Percentiles rank a stretch among this genome's conserved stretches.
Evolutionary conservation across 2,888 invertebrate genomes (phyloP).

Genomic region (Atherix ibis): DNA sequence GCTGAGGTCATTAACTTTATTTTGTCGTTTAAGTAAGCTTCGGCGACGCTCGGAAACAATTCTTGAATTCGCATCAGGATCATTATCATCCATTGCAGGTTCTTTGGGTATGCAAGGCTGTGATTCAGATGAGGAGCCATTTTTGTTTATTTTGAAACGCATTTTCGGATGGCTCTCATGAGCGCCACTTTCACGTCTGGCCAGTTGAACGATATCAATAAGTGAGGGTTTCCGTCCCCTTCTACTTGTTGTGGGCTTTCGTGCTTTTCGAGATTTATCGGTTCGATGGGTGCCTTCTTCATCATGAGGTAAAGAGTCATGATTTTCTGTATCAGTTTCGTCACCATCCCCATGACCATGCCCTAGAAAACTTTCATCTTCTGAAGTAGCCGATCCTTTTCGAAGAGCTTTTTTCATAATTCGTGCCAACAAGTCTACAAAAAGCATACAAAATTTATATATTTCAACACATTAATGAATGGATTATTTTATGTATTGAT

Average conservation of each 20-base stretch:
- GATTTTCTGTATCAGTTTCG: constrained; percentile 55
- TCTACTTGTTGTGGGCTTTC: constrained; percentile 19
- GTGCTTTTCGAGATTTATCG: constrained; percentile 18
- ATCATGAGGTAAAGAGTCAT: constrained; percentile 51
- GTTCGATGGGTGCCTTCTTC: constrained; percentile 20
- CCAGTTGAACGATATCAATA: constrained; percentile 28
- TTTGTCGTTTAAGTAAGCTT: constrained; percentile 22
- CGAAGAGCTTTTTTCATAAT: constrained; percentile 34
- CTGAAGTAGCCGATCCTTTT: constrained; percentile 40
- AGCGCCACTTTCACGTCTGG: constrained; percentile 20
- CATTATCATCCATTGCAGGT: constrained; percentile 16
- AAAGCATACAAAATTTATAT: background rate
- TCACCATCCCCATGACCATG: constrained; percentile 36
- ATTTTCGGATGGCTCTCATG: constrained; percentile 22
- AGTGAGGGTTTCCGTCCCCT: constrained; percentile 26
- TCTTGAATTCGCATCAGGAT: constrained; percentile 25
- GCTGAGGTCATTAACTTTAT: constrained; percentile 13
- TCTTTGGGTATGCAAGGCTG: constrained; percentile 1
- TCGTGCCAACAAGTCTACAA: constrained; percentile 26
- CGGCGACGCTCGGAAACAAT: constrained; percentile 26
- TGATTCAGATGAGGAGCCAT: background rate
- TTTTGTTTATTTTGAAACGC: constrained; percentile 19
- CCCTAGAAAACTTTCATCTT: constrained; percentile 33
- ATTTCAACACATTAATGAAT: background rate
- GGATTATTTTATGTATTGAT: background rate